These are phyloP conservation scores for Endomychus coccineus DNA, from an alignment of 2,888 invertebrate species.

Conservation along the genomic window DNA sequence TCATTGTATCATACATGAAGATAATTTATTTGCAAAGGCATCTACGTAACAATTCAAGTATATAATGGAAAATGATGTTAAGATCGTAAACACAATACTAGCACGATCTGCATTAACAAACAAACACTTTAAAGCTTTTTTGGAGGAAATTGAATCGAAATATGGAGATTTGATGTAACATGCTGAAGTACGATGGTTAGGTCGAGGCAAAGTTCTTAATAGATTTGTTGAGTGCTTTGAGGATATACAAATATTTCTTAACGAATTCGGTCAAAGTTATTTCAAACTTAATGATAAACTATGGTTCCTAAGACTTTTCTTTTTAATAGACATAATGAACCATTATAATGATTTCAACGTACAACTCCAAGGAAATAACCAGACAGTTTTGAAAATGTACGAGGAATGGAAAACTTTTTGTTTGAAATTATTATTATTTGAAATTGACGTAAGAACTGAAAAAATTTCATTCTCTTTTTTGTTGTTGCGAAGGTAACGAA, in stretches of 20 bases:
- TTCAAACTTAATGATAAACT: conserved; percentile 1
- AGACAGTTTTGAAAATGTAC: conserved; percentile 24
- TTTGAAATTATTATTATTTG: conserved; percentile 21
- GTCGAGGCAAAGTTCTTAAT: conserved; percentile 23
- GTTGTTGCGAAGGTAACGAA: no score
- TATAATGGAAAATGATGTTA: conserved; percentile 25
- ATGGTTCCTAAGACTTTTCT: conserved; percentile 22
- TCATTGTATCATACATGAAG: conserved; percentile 27
- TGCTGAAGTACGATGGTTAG: conserved; percentile 23
- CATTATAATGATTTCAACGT: conserved; percentile 20
- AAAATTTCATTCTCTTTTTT: conserved; percentile 19
- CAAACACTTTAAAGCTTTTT: conserved; percentile 24
- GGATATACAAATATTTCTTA: no score
- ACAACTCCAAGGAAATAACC: conserved; percentile 23
- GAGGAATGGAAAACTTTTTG: conserved; percentile 23
- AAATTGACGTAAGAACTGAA: conserved; percentile 22
- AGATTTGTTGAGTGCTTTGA: no score
- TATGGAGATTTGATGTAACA: conserved; percentile 24
- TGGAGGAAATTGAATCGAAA: no score
- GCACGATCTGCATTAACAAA: conserved; percentile 24
- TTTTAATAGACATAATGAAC: conserved; percentile 17
- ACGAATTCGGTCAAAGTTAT: neutral
- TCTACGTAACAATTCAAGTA: conserved; percentile 20
- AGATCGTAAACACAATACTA: conserved; percentile 23
- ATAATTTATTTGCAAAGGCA: no score